Conservation (phyloP, 1,140 invertebrate genomes). For the Aphaenogaster rudis region DNA sequence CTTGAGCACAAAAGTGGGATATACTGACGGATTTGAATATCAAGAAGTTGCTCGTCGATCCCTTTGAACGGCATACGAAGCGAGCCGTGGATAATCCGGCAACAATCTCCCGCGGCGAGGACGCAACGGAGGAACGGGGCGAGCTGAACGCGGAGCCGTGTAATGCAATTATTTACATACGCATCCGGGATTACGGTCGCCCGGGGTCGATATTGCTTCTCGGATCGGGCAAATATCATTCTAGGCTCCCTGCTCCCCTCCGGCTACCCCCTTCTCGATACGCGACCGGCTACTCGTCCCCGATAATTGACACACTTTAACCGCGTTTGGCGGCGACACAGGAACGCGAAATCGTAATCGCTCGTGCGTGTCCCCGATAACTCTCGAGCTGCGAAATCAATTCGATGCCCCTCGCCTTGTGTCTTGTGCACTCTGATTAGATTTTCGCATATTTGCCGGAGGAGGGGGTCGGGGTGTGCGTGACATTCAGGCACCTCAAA, state of each 20-base stretch:
- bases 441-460: conserved; percentile 31
- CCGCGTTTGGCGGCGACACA: conserved; percentile 58
- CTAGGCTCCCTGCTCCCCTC: conserved; percentile 64
- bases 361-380: conserved; percentile 40
- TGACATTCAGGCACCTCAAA: conserved; percentile 7
- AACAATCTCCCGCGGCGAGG: conserved; percentile 74
- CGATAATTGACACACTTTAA: conserved; percentile 69
- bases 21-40: conserved; percentile 70
- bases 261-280: background rate
- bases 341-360: conserved; percentile 42
- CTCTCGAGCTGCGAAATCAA: conserved; percentile 52
- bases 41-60: conserved; percentile 75
- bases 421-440: conserved; percentile 26
- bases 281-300: conserved; percentile 46
- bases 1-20: conserved; percentile 32
- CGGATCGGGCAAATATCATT: conserved; percentile 84
- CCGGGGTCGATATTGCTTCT: conserved; percentile 80
- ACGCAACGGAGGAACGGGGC: background rate
- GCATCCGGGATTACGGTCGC: conserved; percentile 77
- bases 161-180: conserved; percentile 86
- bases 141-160: conserved; percentile 53
- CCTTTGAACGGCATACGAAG: conserved; percentile 72
- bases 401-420: conserved; percentile 14
- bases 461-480: background rate
- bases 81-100: conserved; percentile 80